Evolutionary conservation across 1,140 invertebrate species (phyloP).

Genomic region (Euwallacea similis): DNA sequence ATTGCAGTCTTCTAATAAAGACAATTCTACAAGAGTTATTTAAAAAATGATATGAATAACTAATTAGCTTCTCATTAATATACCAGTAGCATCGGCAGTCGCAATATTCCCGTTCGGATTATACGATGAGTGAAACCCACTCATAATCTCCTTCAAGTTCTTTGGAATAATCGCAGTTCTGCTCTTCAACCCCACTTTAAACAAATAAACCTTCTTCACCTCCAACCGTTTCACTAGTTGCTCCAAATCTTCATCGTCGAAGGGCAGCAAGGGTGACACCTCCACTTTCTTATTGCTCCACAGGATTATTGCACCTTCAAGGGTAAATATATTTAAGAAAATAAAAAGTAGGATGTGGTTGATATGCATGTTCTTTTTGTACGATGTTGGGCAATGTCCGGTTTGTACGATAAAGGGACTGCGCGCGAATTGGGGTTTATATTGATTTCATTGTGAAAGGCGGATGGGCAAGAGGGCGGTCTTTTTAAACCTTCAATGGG

Average conservation of each 20-base stretch:
- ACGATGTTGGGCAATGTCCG: too few species aligned
- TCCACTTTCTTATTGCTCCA: slow-evolving; percentile 47
- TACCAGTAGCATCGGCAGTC: slow-evolving; percentile 42
- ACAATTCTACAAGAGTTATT: slow-evolving; percentile 32
- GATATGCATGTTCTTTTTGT: slow-evolving; percentile 27
- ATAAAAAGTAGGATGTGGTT: slow-evolving; percentile 19
- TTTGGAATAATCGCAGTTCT: slow-evolving; percentile 26
- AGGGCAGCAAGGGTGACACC: slow-evolving; percentile 44
- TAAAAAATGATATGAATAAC: not conserved
- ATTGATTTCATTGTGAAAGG: too few species aligned
- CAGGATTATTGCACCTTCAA: slow-evolving; percentile 40
- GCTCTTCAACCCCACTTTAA: slow-evolving; percentile 34
- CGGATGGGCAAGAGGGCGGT: too few species aligned
- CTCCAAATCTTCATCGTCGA: slow-evolving; percentile 43
- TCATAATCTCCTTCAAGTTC: slow-evolving; percentile 38
- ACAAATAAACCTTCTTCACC: slow-evolving; percentile 39
- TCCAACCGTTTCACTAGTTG: slow-evolving; percentile 40
- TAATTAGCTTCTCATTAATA: slow-evolving; percentile 1
- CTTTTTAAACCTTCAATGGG: too few species aligned
- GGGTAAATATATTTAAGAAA: slow-evolving; percentile 33
- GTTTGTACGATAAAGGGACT: too few species aligned
- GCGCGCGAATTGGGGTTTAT: too few species aligned
- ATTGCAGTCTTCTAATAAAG: slow-evolving; percentile 38
- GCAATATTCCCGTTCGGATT: slow-evolving; percentile 45
- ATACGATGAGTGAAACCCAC: slow-evolving; percentile 39